Evolutionary conservation across 2,888 invertebrate species (phyloP), one percentile per base, ranked within the genome.

Genomic region (Deladenus siricidicola): DNA sequence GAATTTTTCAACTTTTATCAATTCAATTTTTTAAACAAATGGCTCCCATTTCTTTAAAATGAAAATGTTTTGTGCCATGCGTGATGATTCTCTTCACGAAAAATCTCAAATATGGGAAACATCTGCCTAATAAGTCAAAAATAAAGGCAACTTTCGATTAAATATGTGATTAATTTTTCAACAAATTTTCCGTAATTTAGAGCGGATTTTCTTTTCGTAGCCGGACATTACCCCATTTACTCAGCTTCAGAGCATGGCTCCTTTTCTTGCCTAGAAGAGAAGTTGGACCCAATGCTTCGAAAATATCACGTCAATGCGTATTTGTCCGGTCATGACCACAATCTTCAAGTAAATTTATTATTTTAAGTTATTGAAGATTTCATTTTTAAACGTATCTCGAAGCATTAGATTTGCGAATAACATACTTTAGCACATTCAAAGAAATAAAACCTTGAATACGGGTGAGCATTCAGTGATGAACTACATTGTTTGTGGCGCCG

Each of bases 241-340:
- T 82, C 82, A 14, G 75, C 80, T 28, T 81, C 80, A 23, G 80
- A 80, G 21, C 83, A 83, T 69, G 83, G 83, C 2, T 81, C 82
- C 2, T 82, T 82, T n/a, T 48, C 78, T 4, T 81, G 81, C 64
- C 75, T 83, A 29, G 72, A 80, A 0, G 68, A 80, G 1, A 62
- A 75, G 28, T 74, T 83, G 17, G 71, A 79, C 58, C 81, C 82
- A 4, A 69, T 83, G 60, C 67, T 83, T 30, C 71, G 80, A 60
- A 79, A 80, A 63, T 81, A 82, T 70, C 71, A 75, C 44, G 82
- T 79, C 3, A 80, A 78, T 48, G 81, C 80, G 2, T 82, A 83
- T 69, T 68, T 83, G 48, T 76, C 79, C 67, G 83, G 83, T 8
- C 83, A 83, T 69, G 83, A 83, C 63, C 83, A 83, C 69, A 81